These are phyloP conservation scores for Dyspetes luteomarginatus DNA, from an alignment of 2,888 invertebrate genomes.

Conservation along the genomic window DNA sequence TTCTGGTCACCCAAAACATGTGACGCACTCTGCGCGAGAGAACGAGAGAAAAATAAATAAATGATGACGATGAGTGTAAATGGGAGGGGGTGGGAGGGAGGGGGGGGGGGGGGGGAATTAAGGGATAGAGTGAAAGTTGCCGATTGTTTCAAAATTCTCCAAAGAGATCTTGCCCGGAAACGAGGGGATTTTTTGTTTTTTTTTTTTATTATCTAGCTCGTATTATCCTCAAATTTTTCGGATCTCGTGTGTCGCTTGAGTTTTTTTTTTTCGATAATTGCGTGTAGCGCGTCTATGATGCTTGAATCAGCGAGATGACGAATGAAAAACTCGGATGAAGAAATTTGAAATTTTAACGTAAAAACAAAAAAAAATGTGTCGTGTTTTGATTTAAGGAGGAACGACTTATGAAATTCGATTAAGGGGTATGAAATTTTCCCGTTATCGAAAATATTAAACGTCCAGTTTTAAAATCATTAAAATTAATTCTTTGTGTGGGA, in stretches of 20 bases:
- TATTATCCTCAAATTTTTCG: conserved; percentile 67
- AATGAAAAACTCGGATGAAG: neutral
- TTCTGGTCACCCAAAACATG: conserved; percentile 32
- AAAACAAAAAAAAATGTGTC: no score
- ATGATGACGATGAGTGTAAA: conserved; percentile 8
- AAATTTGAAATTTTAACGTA: conserved; percentile 6
- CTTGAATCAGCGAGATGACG: conserved; percentile 13
- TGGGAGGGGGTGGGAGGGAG: neutral
- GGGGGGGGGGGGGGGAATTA: neutral
- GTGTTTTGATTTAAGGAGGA: no score
- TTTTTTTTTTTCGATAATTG: conserved; percentile 66
- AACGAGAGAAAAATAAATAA: conserved; percentile 13
- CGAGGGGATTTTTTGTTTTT: conserved; percentile 63
- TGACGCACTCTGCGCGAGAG: conserved; percentile 29
- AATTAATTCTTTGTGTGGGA: no score
- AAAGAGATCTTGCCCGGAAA: conserved; percentile 76
- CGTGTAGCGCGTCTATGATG: conserved; percentile 62
- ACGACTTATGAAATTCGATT: no score
- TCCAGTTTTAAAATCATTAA: no score
- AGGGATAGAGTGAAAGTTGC: conserved; percentile 39
- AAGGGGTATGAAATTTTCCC: no score
- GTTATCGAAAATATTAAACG: no score
- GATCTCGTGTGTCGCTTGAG: conserved; percentile 79
- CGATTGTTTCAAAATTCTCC: conserved; percentile 78
- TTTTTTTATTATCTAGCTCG: conserved; percentile 73